Evolutionary conservation across 2,888 invertebrate species (phyloP).

Genomic region (Mellilla xanthometata): DNA sequence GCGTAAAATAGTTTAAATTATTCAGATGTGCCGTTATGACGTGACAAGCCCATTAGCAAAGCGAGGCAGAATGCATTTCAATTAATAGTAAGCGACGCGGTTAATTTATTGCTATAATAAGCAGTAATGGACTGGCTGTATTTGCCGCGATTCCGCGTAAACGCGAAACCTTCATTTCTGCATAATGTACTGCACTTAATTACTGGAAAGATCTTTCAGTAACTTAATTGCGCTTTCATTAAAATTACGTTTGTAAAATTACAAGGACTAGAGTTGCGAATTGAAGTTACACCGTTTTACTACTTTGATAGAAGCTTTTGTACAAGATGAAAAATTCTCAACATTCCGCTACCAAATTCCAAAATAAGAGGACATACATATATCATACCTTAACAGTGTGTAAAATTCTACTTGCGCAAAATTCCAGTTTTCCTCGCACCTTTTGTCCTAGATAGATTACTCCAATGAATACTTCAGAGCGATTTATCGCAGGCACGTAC

Average conservation of each 20-base stretch:
- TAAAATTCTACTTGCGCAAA: neutral
- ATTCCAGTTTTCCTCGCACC: slow-evolving; percentile 1
- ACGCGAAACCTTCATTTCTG: slow-evolving; percentile 10
- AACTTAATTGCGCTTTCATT: slow-evolving; percentile 8
- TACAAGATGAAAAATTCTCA: no score
- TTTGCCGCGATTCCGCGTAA: slow-evolving; percentile 12
- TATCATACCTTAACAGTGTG: no score
- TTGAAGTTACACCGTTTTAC: neutral
- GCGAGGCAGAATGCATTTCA: slow-evolving; percentile 53
- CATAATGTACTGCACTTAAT: slow-evolving; percentile 7
- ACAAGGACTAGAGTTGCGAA: neutral
- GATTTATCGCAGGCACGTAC: slow-evolving; percentile 35
- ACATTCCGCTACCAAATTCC: no score
- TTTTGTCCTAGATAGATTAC: slow-evolving; percentile 11
- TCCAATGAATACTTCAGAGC: slow-evolving; percentile 28
- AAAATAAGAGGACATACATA: no score
- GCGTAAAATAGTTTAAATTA: slow-evolving; percentile 31
- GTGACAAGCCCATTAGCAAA: slow-evolving; percentile 49
- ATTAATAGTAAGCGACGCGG: slow-evolving; percentile 47
- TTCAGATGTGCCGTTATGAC: slow-evolving; percentile 33
- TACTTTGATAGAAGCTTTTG: no score
- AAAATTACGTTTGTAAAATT: slow-evolving; percentile 4
- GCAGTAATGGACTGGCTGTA: slow-evolving; percentile 25
- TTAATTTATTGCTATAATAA: slow-evolving; percentile 45
- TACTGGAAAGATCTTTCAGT: slow-evolving; percentile 8